Percentiles rank a stretch among this genome's conserved stretches.
phyloP scores from a whole-genome alignment of 2,797 vertebrate species.

The Pseudocheirus occidentalis region DNA sequence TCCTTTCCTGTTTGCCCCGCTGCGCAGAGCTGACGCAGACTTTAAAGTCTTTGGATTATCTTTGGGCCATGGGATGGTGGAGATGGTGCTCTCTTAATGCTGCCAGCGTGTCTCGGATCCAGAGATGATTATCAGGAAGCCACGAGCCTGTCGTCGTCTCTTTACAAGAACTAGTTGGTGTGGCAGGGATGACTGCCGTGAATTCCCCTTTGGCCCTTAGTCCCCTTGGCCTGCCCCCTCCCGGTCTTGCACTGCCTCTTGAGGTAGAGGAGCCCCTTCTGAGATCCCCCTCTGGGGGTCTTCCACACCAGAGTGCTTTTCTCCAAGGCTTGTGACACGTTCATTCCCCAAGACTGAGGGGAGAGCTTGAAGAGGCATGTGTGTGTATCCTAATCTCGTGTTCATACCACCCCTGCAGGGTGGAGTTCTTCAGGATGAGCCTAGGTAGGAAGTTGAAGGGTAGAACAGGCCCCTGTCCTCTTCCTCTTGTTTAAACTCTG shows the following conservation, averaged over 20 bases:
- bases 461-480: no score
- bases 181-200: slow-evolving; percentile 30
- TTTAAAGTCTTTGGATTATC: slow-evolving; percentile 70
- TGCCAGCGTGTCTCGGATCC: slow-evolving; percentile 72
- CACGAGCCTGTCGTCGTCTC: slow-evolving; percentile 67
- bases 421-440: neutral
- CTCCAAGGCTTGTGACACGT: neutral
- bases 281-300: neutral
- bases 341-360: neutral
- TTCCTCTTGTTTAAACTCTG: neutral
- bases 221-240: neutral
- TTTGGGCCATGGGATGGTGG: slow-evolving; percentile 68
- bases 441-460: neutral
- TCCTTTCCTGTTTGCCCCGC: slow-evolving; percentile 76
- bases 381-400: neutral
- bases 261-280: neutral
- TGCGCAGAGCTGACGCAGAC: slow-evolving; percentile 84
- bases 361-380: neutral
- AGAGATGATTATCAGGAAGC: slow-evolving; percentile 79
- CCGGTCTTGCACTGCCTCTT: neutral
- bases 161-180: slow-evolving; percentile 62
- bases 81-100: slow-evolving; percentile 70
- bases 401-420: neutral
- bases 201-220: slow-evolving; percentile 60
- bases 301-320: neutral